Conservation (phyloP, 2,888 invertebrate genomes). For the Colostygia pectinataria region DNA sequence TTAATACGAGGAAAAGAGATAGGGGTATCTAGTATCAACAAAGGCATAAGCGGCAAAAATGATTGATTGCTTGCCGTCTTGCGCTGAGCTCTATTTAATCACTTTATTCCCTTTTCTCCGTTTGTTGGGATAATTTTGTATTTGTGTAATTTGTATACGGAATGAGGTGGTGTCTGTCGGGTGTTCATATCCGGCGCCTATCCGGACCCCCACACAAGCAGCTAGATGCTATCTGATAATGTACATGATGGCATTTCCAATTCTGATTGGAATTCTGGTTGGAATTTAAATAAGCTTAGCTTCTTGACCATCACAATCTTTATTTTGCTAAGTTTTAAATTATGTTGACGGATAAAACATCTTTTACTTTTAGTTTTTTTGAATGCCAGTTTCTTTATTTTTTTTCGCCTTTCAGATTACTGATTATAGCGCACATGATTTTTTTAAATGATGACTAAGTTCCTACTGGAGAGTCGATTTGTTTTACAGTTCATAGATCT, state of each 20-base stretch:
- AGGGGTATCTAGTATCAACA: constrained; percentile 59
- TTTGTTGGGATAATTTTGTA: constrained; percentile 82
- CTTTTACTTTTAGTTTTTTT: no score
- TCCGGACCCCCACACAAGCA: constrained; percentile 54
- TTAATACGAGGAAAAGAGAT: constrained; percentile 56
- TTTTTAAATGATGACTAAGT: no score
- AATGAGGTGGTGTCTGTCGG: constrained; percentile 69
- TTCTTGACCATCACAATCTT: not conserved
- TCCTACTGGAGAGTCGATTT: no score
- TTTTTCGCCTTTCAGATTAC: no score
- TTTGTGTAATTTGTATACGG: constrained; percentile 82
- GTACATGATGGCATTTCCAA: constrained; percentile 54
- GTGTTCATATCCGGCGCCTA: constrained; percentile 71
- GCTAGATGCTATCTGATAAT: constrained; percentile 65
- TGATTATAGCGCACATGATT: no score
- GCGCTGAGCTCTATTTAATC: constrained; percentile 84
- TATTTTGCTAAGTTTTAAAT: no score
- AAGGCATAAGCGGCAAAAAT: constrained; percentile 80
- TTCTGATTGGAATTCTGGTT: constrained; percentile 30
- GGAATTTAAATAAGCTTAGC: constrained; percentile 1
- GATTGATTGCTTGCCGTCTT: constrained; percentile 83
- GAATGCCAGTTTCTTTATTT: no score
- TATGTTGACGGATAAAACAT: no score
- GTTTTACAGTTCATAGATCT: no score
- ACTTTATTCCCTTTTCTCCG: constrained; percentile 84